Evolutionary conservation across 2,797 vertebrate genomes (phyloP).

Genomic region (Pangasius macronema): DNA sequence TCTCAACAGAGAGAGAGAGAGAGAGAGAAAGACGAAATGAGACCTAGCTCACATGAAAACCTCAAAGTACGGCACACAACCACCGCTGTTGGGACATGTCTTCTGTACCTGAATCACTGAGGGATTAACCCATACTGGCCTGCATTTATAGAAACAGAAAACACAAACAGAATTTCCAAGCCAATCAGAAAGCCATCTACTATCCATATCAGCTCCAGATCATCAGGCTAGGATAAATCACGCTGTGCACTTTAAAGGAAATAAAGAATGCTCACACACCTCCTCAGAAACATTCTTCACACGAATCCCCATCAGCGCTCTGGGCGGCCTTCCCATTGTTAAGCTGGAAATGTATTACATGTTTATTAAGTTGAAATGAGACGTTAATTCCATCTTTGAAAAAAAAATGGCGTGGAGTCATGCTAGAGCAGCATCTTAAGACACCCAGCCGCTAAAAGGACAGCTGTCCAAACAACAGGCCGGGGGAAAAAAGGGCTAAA

Average conservation of each 20-base stretch:
- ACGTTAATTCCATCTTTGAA: conserved; percentile 71
- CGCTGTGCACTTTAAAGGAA: conserved; percentile 28
- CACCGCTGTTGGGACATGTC: conserved; percentile 77
- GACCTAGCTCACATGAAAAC: too few species aligned
- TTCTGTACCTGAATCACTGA: conserved; percentile 71
- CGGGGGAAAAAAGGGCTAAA: conserved; percentile 64
- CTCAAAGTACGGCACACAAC: too few species aligned
- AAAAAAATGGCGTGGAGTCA: conserved; percentile 47
- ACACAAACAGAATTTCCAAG: conserved; percentile 52
- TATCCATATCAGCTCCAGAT: conserved; percentile 41
- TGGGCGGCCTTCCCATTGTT: conserved; percentile 49
- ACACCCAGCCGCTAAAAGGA: conserved; percentile 72
- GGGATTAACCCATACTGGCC: conserved; percentile 71
- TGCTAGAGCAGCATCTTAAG: conserved; percentile 69
- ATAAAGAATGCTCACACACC: conserved; percentile 40
- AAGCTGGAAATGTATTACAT: conserved; percentile 65
- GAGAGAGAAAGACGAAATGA: too few species aligned
- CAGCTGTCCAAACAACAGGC: conserved; percentile 81
- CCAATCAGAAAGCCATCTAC: conserved; percentile 40
- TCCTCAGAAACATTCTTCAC: conserved; percentile 42
- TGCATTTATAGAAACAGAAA: conserved; percentile 45
- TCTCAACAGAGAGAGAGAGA: too few species aligned
- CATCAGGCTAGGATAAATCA: conserved; percentile 25
- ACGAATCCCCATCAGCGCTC: conserved; percentile 35
- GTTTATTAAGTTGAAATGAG: conserved; percentile 74